Conservation (phyloP, 2,888 invertebrate genomes). For the Teleiodes luculella region DNA sequence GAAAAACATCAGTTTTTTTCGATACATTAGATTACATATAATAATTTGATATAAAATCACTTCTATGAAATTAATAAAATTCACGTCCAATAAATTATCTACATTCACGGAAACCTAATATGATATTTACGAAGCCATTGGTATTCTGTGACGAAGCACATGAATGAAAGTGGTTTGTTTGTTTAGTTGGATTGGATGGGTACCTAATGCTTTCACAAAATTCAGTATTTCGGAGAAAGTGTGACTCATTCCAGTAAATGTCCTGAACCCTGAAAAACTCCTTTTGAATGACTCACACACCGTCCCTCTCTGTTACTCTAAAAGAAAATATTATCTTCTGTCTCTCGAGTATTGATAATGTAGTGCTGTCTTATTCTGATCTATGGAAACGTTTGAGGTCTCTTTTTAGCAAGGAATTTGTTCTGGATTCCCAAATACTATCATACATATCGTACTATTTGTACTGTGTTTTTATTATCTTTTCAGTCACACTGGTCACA, state of each 20-base stretch:
- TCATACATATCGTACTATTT: too few species aligned
- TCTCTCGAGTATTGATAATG: background rate
- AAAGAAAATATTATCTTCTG: background rate
- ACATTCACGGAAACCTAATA: background rate
- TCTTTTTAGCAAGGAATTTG: background rate
- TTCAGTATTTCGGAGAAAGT: slow-evolving; percentile 1
- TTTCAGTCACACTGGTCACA: too few species aligned
- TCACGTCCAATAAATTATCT: background rate
- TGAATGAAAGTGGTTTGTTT: too few species aligned
- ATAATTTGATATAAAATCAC: background rate
- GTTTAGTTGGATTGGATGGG: too few species aligned
- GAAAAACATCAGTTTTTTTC: too few species aligned
- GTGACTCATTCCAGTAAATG: background rate
- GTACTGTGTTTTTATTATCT: too few species aligned
- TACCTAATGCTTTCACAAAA: too few species aligned
- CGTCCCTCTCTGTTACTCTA: slow-evolving; percentile 1
- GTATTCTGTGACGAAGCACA: too few species aligned
- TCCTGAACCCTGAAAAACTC: slow-evolving; percentile 1
- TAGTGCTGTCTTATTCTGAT: background rate
- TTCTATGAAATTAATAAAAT: background rate
- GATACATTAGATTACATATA: too few species aligned
- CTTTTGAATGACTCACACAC: background rate
- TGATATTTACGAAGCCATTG: background rate
- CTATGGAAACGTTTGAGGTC: background rate
- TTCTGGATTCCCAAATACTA: slow-evolving; percentile 1